Evolutionary conservation across 1,140 invertebrate species (phyloP).

Genomic region (Trinorchestia longiramus): DNA sequence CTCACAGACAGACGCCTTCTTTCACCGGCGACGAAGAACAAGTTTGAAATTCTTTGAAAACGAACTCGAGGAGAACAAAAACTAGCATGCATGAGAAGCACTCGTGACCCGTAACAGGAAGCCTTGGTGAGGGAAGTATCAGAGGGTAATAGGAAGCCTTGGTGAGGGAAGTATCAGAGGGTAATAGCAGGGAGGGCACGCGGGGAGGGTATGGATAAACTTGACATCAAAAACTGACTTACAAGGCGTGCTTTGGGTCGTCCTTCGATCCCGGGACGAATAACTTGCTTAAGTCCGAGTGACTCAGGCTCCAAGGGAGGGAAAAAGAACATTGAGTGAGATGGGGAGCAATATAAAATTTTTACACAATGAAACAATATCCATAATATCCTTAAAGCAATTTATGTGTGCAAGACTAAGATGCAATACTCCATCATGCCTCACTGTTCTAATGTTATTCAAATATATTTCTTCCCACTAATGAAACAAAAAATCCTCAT

Average conservation of each 20-base stretch:
- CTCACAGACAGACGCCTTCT: not conserved
- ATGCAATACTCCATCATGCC: too few species aligned
- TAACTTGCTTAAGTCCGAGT: conserved; percentile 48
- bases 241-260: conserved; percentile 41
- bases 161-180: not conserved
- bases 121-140: not conserved
- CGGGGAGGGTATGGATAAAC: not conserved
- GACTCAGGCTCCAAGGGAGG: conserved; percentile 43
- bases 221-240: not conserved
- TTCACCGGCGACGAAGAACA: not conserved
- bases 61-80: not conserved
- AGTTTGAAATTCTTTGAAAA: not conserved
- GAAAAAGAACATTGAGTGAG: conserved; percentile 7
- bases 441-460: too few species aligned
- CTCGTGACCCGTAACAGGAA: not conserved
- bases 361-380: not conserved
- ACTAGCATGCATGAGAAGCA: not conserved
- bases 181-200: not conserved
- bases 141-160: not conserved
- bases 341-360: not conserved
- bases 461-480: too few species aligned
- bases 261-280: conserved; percentile 37
- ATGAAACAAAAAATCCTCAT: too few species aligned
- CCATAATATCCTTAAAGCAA: not conserved
- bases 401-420: too few species aligned